Evolutionary conservation across 1,140 invertebrate species (phyloP), one percentile per base, ranked within the genome.

Genomic region (Dreissena polymorpha): DNA sequence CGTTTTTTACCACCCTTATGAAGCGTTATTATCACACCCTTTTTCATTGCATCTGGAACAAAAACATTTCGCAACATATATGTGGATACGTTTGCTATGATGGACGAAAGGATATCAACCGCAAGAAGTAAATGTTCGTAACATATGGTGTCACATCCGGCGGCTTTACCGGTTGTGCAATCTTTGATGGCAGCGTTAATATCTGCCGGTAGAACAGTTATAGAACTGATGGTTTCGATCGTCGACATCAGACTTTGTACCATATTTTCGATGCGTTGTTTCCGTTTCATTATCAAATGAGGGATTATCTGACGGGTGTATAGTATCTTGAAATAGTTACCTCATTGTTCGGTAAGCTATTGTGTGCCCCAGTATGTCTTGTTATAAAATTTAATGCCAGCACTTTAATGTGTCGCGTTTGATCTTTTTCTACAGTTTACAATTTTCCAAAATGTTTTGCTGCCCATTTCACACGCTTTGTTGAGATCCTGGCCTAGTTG

Each of bases 1-100:
- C 73, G 16, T 39, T 75, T 75, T 12, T 50, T 63, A n/a, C 55
- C 55, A 23, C 57, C 57, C 53, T 75, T 75, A 64, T 63, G 27
- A 16, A 75, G 10, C 10, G 60, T 64, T 49, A 75, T 39, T 13
- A 75, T 75, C 49, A 75, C 57, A 18, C 73, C 73, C n/a, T 39
- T 63, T 27, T 75, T 75, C 73, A 75, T 75, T 27, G 13, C n/a
- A n/a, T 29, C 55, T 10, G 73, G 57, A n/a, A 75, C 25, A n/a
- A 39, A 64, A 13, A 13, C 55, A n/a, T 39, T 63, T 18, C 25
- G 25, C 29, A 75, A 21, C 73, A 75, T 75, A 23, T 12, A 39
- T 16, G 73, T 64, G 23, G 25, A 75, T 27, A 75, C 49, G 25
- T 75, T 75, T 27, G 55, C 60, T 23, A 73, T 23, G n/a, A 73